Evolutionary conservation across 2,797 vertebrate genomes (phyloP).

Genomic region (Xiphorhynchus erythropygius): DNA sequence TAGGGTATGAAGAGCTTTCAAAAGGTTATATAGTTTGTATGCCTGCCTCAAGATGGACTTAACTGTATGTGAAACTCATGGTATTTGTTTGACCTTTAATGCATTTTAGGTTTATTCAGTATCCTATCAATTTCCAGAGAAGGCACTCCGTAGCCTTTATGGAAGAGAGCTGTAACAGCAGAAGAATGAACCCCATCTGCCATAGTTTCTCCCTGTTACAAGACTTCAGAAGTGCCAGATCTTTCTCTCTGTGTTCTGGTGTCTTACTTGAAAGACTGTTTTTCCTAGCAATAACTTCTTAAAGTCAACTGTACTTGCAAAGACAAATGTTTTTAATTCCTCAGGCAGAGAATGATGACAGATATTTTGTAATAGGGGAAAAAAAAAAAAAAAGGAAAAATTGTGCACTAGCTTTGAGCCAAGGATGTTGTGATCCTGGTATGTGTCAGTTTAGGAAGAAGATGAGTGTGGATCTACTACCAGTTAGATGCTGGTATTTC

Average conservation of each 20-base stretch:
- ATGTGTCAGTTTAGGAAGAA: background rate
- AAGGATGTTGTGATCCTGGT: background rate
- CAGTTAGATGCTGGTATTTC: background rate
- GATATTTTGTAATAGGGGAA: background rate
- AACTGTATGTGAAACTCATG: background rate
- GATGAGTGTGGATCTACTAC: background rate
- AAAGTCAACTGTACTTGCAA: background rate
- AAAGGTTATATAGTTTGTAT: background rate
- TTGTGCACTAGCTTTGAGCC: background rate
- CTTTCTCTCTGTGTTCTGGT: background rate
- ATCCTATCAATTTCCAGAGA: background rate
- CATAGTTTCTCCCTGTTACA: background rate
- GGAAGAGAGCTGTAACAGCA: background rate
- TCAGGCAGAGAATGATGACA: conserved; percentile 17
- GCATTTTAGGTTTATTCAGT: background rate
- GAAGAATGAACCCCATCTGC: background rate
- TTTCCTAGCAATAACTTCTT: conserved; percentile 22
- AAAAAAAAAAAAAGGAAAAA: background rate
- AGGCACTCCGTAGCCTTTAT: background rate
- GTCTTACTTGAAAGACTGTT: background rate
- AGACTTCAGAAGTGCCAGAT: background rate
- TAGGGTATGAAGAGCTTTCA: background rate
- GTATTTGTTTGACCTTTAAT: background rate
- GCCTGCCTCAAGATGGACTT: background rate
- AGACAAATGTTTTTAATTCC: conserved; percentile 47